These are phyloP conservation scores for Cephalotes varians DNA, from an alignment of 2,888 invertebrate genomes.

Conservation along the genomic window DNA sequence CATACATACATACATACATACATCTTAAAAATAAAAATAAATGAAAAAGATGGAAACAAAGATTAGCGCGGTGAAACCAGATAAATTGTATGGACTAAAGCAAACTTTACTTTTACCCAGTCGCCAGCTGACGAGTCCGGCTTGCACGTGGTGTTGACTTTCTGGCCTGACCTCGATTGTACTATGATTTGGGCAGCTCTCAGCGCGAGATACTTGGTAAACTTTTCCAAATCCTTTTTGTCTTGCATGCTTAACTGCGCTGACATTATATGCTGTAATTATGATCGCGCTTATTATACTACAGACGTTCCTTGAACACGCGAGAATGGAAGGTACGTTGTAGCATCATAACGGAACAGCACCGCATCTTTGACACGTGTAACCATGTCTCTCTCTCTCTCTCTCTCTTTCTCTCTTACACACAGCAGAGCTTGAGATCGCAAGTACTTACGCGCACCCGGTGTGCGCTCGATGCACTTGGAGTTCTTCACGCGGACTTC, in stretches of 20 bases:
- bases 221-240: slow-evolving; percentile 94
- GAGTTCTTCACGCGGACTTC: slow-evolving; percentile 12
- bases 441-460: background rate
- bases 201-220: slow-evolving; percentile 94
- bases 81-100: background rate
- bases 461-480: background rate
- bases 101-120: slow-evolving; percentile 89
- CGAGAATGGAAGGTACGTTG: background rate
- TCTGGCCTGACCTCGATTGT: slow-evolving; percentile 95
- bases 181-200: slow-evolving; percentile 97
- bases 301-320: background rate
- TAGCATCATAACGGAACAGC: background rate
- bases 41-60: background rate
- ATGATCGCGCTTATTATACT: background rate
- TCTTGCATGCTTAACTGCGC: slow-evolving; percentile 87
- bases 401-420: background rate
- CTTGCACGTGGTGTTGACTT: slow-evolving; percentile 93
- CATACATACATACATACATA: background rate
- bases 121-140: slow-evolving; percentile 92
- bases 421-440: background rate
- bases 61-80: slow-evolving; percentile 49
- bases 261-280: slow-evolving; percentile 77
- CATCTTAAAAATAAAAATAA: background rate
- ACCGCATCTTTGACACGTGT: background rate
- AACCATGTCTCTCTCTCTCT: background rate